A percentile compares a stretch with the other conserved stretches of the same genome.
These are phyloP conservation scores for Aplysia californica DNA, from an alignment of 1,140 invertebrate genomes.

Conservation along the genomic window DNA sequence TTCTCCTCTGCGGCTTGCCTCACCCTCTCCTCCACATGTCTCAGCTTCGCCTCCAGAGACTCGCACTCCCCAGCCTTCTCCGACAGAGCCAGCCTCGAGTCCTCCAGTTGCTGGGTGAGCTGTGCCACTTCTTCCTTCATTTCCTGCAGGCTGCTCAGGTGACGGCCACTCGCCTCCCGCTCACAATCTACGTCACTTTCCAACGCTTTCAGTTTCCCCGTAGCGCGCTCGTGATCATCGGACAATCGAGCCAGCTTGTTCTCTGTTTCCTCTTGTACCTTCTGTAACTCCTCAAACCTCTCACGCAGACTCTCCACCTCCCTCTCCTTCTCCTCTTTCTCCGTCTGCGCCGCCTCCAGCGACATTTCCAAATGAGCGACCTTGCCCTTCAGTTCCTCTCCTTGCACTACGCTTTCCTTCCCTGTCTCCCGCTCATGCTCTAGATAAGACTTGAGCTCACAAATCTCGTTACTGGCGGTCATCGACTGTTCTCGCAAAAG, in stretches of 20 bases:
- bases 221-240: background rate
- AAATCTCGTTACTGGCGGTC: background rate
- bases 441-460: background rate
- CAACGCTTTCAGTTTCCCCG: background rate
- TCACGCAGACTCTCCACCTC: background rate
- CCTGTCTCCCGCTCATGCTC: background rate
- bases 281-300: background rate
- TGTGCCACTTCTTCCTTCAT: background rate
- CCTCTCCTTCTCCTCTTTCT: background rate
- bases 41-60: no score
- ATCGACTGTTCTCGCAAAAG: no score
- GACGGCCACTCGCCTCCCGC: background rate
- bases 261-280: background rate
- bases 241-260: background rate
- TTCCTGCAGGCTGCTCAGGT: background rate
- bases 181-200: background rate
- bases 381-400: background rate
- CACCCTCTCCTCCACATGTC: background rate
- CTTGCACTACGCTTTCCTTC: background rate
- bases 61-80: background rate
- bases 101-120: background rate
- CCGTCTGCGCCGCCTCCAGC: background rate
- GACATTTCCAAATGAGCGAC: background rate
- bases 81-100: background rate
- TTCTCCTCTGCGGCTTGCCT: background rate